These are phyloP conservation scores for Euthynnus affinis DNA, from an alignment of 2,797 vertebrate species.

Conservation along the genomic window DNA sequence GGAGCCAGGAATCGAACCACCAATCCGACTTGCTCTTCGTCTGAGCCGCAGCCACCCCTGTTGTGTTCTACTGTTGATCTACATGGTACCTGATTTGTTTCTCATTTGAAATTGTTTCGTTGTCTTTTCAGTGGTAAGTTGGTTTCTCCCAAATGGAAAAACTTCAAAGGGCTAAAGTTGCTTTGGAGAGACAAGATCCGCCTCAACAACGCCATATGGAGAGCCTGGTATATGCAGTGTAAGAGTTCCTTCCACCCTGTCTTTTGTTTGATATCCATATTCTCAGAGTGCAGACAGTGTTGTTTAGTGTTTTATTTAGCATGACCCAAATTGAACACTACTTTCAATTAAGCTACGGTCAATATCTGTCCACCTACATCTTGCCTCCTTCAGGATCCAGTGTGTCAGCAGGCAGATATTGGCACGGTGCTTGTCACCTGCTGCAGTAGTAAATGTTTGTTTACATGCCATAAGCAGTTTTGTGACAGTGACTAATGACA, in stretches of 20 bases:
- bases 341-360: background rate
- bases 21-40: too few species aligned
- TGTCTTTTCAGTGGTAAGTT: slow-evolving; percentile 89
- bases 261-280: background rate
- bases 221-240: slow-evolving; percentile 99
- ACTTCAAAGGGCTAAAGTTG: slow-evolving; percentile 98
- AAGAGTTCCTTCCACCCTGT: slow-evolving; percentile 72
- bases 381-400: background rate
- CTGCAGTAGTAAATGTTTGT: background rate
- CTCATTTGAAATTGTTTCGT: background rate
- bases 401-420: background rate
- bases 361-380: background rate
- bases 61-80: background rate
- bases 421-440: background rate
- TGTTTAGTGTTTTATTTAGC: slow-evolving; percentile 3
- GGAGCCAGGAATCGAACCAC: too few species aligned
- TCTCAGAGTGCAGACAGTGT: background rate
- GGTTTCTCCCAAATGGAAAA: slow-evolving; percentile 99
- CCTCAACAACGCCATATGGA: slow-evolving; percentile 99
- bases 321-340: background rate
- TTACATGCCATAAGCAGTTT: slow-evolving; percentile 15
- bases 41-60: too few species aligned
- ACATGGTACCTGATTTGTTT: background rate
- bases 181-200: slow-evolving; percentile 99
- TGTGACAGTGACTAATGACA: slow-evolving; percentile 5